Base-by-base conservation (phyloP, 2,797 vertebrate species). In the Mormyrops boulengeri region DNA sequence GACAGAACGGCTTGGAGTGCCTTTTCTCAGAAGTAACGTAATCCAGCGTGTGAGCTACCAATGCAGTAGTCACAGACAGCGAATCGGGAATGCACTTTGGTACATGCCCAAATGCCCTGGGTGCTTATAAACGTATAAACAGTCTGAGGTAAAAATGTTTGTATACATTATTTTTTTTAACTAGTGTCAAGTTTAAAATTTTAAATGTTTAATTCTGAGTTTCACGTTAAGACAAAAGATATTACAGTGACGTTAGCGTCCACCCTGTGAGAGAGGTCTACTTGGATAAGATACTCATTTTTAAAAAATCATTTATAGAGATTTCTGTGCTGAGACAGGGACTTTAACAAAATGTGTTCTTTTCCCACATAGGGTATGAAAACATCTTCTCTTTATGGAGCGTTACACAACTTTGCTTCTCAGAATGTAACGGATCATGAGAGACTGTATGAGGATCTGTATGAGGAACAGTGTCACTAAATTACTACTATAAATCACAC, bases 71-170 rank as follows among this genome's bases (percentile, higher is more conserved):
- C 96, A 97, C 96, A 95, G 92, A 95, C 91, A 77, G 69, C 14
- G 14, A 94, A 96, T 97, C 93, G 98, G 97, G 97, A 99, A 99
- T 98, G 97, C 98, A 99, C 98, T 99, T 99, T 98, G 98, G 98
- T 98, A 97, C 95, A 96, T 95, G 98, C 98, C 69, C 98, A 99
- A 99, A 98, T 98, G 97, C 97, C 97, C 97, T 97, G 96, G 96
- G 95, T 96, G 97, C 7, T 90, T 94, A 94, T 94, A 95, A 96
- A 96, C 96, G 95, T 94, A 94, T 96, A 91, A 97, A 96, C 95
- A 95, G 95, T 97, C 94, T 99, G 98, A 99, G 98, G 98, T 99
- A 98, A 97, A 96, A 96, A 95, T 96, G 97, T 95, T 94, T 97
- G 96, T 94, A 94, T 94, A 91, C 41, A 82, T 93, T 93, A 93